These are phyloP conservation scores for Oithona nana DNA, from an alignment of 2,888 invertebrate species.

Conservation along the genomic window DNA sequence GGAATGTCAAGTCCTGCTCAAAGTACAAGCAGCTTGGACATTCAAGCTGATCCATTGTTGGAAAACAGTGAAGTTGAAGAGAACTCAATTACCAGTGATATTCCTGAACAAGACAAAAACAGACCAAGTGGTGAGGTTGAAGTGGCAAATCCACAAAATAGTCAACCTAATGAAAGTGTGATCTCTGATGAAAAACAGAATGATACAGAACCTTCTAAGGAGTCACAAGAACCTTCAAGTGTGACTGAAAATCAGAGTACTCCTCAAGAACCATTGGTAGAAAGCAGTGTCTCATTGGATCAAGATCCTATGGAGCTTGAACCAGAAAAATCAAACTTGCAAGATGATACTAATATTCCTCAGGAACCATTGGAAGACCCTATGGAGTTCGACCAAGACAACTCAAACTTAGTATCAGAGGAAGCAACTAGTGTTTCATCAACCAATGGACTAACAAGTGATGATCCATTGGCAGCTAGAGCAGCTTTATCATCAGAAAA, in stretches of 20 bases:
- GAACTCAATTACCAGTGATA: background rate
- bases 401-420: background rate
- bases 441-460: background rate
- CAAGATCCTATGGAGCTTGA: background rate
- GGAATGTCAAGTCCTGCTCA: too few relatives aligned
- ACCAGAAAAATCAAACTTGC: background rate
- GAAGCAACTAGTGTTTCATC: background rate
- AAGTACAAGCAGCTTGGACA: background rate
- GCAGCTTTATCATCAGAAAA: too few relatives aligned
- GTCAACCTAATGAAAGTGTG: background rate
- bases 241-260: background rate
- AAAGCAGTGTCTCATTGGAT: background rate
- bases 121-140: background rate
- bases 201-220: background rate
- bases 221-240: background rate
- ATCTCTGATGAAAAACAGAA: background rate
- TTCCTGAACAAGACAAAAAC: background rate
- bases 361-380: background rate
- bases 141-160: background rate
- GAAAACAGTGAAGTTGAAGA: too few relatives aligned
- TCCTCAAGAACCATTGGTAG: background rate
- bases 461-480: background rate
- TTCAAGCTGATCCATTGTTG: background rate
- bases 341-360: background rate
- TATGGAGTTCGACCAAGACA: background rate